phyloP scores from a whole-genome alignment of 2,113 vertebrate species.

The Ctenomys sociabilis region DNA sequence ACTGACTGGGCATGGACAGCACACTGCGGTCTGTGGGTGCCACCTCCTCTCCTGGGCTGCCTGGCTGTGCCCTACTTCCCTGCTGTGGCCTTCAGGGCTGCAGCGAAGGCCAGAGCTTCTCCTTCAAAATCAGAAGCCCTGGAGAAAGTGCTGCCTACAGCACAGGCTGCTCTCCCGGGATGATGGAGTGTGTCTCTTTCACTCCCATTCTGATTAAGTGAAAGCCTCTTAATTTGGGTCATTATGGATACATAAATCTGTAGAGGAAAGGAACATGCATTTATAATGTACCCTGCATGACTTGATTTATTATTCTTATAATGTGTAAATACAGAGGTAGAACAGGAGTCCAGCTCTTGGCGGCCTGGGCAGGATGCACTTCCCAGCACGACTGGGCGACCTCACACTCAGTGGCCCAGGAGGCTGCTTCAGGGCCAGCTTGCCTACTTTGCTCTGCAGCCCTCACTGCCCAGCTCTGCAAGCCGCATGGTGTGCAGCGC shows the following conservation, averaged over 20 bases:
- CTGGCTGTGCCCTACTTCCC: not conserved
- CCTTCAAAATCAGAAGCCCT: slow-evolving; percentile 53
- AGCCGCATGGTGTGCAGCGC: slow-evolving; percentile 81
- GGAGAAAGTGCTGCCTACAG: slow-evolving; percentile 8
- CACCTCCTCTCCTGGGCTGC: slow-evolving; percentile 18
- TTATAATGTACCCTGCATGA: slow-evolving; percentile 32
- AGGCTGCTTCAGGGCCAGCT: not conserved
- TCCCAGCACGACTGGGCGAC: not conserved
- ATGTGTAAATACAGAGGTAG: slow-evolving; percentile 39
- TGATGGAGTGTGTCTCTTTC: not conserved
- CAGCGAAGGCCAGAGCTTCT: not conserved
- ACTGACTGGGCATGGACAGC: slow-evolving; percentile 12
- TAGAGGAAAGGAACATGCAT: slow-evolving; percentile 69
- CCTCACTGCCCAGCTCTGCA: slow-evolving; percentile 64
- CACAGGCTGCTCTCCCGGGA: not conserved
- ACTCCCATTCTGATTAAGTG: slow-evolving; percentile 70
- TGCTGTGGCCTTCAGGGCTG: not conserved
- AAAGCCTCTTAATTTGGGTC: slow-evolving; percentile 63
- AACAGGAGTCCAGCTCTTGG: not conserved
- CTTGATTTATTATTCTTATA: slow-evolving; percentile 63
- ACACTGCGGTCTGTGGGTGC: not conserved
- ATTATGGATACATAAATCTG: slow-evolving; percentile 59
- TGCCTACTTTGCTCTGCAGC: slow-evolving; percentile 66
- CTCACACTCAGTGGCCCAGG: not conserved
- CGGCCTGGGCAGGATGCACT: not conserved